Base-by-base conservation (phyloP, 2,797 vertebrate species). In the Arremon aurantiirostris region DNA sequence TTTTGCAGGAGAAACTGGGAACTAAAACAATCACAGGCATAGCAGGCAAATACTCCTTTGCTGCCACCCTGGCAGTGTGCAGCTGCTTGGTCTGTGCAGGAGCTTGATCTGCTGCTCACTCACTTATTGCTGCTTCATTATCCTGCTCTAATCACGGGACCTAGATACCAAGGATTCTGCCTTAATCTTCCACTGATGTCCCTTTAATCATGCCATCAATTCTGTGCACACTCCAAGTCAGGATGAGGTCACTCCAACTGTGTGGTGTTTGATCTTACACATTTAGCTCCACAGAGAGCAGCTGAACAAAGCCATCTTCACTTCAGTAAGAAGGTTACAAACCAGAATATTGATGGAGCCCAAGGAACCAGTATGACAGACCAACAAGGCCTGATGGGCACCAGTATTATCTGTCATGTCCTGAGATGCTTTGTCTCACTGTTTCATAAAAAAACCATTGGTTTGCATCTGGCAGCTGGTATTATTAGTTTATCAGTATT, bases 111-210 rank as follows among this genome's bases (percentile, higher is more conserved):
- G 79, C 79, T 90, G 82, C 89, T 96, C 92, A 20, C 49, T 93
- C 89, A 68, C 81, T 96, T 37, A 71, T 2, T 88, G 63, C 79
- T 90, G 86, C 85, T 94, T 95, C 94, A 70, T 95, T 91, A 95
- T 94, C 85, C 77, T 0, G 9, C 87, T 82, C 77, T 94, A 94
- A 96, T 94, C 91, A 91, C 18, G 0, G 60, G 73, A 70, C 87
- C 78, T 42, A 77, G 70, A 91, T 90, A 92, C 47, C 71, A 86
- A 93, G 91, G 85, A 94, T 91, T 94, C 85, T 53, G 93, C 86
- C 89, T 80, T 96, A 93, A 95, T 95, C 94, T 94, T 89, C 86
- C 72, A 35, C 78, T 82, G 44, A 93, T 79, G 89, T 88, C 63
- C 72, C 35, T 92, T 96, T 96, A 96, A 95, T 96, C 94, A 78